Conservation (phyloP, 2,888 invertebrate genomes). For the Drosophila vallismaia region DNA sequence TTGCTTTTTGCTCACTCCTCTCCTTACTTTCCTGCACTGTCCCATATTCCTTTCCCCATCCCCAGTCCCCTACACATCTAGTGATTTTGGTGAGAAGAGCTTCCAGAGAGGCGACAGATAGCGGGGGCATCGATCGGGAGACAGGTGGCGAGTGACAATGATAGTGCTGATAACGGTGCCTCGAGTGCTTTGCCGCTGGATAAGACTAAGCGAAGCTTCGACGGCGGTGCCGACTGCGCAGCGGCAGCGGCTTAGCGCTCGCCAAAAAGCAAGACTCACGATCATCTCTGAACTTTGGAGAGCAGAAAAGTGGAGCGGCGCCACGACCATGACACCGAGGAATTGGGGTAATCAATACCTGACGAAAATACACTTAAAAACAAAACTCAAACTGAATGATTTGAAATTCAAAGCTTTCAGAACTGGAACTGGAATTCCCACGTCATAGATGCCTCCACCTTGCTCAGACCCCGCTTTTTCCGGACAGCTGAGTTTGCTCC, state of each 20-base stretch:
- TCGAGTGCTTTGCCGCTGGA: slow-evolving; percentile 23
- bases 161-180: slow-evolving; percentile 32
- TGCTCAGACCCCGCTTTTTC: background rate
- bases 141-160: slow-evolving; percentile 17
- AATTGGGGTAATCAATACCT: slow-evolving; percentile 6
- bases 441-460: slow-evolving; percentile 15
- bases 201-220: slow-evolving; percentile 21
- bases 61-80: background rate
- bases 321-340: slow-evolving; percentile 12
- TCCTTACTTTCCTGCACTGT: slow-evolving; percentile 6
- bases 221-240: background rate
- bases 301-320: slow-evolving; percentile 45
- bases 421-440: background rate
- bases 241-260: background rate
- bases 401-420: too few species aligned
- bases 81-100: slow-evolving; percentile 9
- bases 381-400: too few species aligned
- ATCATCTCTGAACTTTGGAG: slow-evolving; percentile 23
- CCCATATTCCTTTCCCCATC: background rate
- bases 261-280: slow-evolving; percentile 50
- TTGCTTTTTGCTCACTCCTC: slow-evolving; percentile 23
- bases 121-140: slow-evolving; percentile 10
- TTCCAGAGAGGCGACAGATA: slow-evolving; percentile 2
- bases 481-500: slow-evolving; percentile 20
- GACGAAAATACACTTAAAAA: slow-evolving; percentile 4